These are phyloP conservation scores for Anagyrus pseudococci DNA, from an alignment of 2,888 invertebrate species.

Conservation along the genomic window DNA sequence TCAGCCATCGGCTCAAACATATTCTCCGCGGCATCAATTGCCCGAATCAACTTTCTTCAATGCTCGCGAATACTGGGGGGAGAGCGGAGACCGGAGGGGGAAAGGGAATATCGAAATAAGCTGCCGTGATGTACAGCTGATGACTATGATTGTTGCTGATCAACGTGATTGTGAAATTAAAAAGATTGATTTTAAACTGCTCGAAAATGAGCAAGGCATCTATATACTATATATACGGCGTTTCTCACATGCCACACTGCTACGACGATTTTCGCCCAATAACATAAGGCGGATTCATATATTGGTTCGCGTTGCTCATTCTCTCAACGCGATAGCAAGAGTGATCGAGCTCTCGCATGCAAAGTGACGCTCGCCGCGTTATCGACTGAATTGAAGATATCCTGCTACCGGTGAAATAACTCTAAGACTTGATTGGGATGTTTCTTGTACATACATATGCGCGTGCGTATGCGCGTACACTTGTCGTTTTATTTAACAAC, in stretches of 20 bases:
- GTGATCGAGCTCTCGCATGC: no score
- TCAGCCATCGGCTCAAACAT: not conserved
- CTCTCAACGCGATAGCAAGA: no score
- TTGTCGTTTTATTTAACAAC: slow-evolving; percentile 17
- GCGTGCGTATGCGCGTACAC: not conserved
- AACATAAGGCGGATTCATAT: no score
- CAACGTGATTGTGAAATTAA: slow-evolving; percentile 39
- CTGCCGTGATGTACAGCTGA: not conserved
- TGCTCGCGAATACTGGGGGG: no score
- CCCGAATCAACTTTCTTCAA: slow-evolving; percentile 21
- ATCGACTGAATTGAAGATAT: not conserved
- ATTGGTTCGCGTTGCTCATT: no score
- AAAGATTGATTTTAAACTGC: slow-evolving; percentile 37
- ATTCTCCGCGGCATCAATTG: not conserved
- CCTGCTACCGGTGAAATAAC: slow-evolving; percentile 20
- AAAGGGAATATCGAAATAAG: no score
- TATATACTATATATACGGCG: not conserved
- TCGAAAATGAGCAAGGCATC: slow-evolving; percentile 19
- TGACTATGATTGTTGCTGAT: slow-evolving; percentile 37
- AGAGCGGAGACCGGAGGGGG: slow-evolving; percentile 1
- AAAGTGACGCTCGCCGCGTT: no score
- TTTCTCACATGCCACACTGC: no score
- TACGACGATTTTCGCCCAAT: no score
- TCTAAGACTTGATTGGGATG: slow-evolving; percentile 31
- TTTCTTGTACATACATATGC: not conserved